Conservation (phyloP, 2,113 vertebrate species). For the Nipponia nippon region DNA sequence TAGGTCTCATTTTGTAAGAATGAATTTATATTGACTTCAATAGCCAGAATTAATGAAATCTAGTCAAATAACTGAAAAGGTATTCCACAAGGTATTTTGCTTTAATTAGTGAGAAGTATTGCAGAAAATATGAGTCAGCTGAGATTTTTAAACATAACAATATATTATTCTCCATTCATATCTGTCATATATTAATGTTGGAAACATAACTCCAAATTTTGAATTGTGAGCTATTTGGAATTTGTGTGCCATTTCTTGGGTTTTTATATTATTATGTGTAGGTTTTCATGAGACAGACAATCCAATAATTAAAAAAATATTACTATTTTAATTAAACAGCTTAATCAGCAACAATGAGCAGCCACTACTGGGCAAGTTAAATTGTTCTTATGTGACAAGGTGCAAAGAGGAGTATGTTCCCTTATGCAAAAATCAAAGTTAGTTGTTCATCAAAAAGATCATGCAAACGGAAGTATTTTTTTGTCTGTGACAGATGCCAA, state of each 20-base stretch:
- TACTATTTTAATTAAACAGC: background rate
- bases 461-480: background rate
- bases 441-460: background rate
- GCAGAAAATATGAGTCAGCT: conserved; percentile 35
- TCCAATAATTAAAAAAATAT: background rate
- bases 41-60: conserved; percentile 64
- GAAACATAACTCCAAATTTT: background rate
- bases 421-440: background rate
- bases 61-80: conserved; percentile 51
- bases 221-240: background rate
- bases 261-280: background rate
- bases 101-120: conserved; percentile 66
- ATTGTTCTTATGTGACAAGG: background rate
- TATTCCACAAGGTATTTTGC: conserved; percentile 56
- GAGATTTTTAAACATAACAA: conserved; percentile 33
- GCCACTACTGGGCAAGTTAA: background rate
- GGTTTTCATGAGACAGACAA: background rate
- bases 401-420: background rate
- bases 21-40: conserved; percentile 61
- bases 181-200: background rate
- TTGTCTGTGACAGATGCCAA: background rate
- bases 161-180: background rate
- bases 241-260: background rate
- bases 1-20: conserved; percentile 28
- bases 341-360: background rate